phyloP scores from a whole-genome alignment of 2,888 invertebrate genomes.

The Polylopha cassiicola region DNA sequence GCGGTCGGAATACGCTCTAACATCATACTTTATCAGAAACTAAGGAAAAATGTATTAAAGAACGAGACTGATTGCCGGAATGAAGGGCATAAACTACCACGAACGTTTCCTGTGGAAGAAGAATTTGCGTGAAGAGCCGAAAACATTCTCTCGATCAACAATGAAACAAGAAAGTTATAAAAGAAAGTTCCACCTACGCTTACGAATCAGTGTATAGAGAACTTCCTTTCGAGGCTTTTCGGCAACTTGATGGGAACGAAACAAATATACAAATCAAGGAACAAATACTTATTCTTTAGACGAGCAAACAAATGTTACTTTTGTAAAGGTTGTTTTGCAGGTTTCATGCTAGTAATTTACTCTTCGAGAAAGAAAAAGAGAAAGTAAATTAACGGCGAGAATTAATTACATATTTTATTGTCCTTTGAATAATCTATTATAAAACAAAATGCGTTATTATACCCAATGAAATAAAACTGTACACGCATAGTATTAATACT shows the following conservation, averaged over 20 bases:
- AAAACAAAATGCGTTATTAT: too few relatives aligned
- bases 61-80: slow-evolving; percentile 15
- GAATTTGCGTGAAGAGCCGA: slow-evolving; percentile 9
- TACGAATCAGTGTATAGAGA: slow-evolving; percentile 18
- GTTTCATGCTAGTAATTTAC: too few relatives aligned
- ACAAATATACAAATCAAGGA: slow-evolving; percentile 1
- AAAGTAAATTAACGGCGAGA: too few relatives aligned
- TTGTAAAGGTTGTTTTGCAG: too few relatives aligned
- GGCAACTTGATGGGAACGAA: slow-evolving; percentile 16
- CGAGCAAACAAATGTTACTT: too few relatives aligned
- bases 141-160: slow-evolving; percentile 16
- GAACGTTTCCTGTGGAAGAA: slow-evolving; percentile 6
- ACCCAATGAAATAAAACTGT: too few relatives aligned
- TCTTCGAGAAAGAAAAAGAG: too few relatives aligned
- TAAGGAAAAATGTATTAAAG: slow-evolving; percentile 21
- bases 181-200: slow-evolving; percentile 20
- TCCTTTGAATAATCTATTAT: too few relatives aligned
- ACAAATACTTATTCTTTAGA: too few relatives aligned
- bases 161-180: slow-evolving; percentile 11
- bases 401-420: too few relatives aligned
- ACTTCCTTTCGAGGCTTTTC: slow-evolving; percentile 6
- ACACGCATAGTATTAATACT: too few relatives aligned
- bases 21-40: slow-evolving; percentile 21
- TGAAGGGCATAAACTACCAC: slow-evolving; percentile 1
- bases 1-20: slow-evolving; percentile 19